Percentiles rank a stretch among this genome's conserved stretches.
These are phyloP conservation scores for Petrosia ficiformis DNA, from an alignment of 37 sponge, comb jelly and placozoan species.

Conservation along the genomic window DNA sequence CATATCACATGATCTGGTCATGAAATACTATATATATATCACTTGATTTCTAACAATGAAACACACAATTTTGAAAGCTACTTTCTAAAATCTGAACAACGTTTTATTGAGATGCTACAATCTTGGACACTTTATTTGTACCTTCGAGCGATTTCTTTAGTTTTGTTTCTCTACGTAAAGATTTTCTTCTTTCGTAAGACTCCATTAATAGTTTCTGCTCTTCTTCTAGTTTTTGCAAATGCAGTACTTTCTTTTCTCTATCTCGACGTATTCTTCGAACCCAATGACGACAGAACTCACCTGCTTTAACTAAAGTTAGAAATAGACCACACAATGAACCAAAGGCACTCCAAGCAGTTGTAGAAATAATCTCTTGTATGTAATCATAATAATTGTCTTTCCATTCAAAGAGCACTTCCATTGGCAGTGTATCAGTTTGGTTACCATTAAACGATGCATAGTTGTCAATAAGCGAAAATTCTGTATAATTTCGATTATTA, in stretches of 20 bases:
- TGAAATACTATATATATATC: too few species aligned
- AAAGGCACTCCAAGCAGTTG: constrained; percentile 33
- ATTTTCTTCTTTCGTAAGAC: constrained; percentile 10
- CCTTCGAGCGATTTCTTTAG: neutral
- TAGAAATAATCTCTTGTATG: constrained; percentile 34
- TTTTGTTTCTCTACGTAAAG: neutral
- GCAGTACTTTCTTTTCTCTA: constrained; percentile 26
- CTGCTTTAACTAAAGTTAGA: constrained; percentile 46
- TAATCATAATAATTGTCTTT: constrained; percentile 29
- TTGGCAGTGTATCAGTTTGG: neutral
- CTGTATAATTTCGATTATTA: neutral
- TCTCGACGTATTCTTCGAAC: constrained; percentile 31
- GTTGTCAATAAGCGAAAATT: constrained; percentile 16
- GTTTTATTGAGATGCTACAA: neutral
- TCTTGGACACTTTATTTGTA: too few species aligned
- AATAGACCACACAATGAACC: constrained; percentile 56
- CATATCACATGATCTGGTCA: too few species aligned
- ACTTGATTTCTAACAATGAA: too few species aligned
- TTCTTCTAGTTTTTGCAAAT: constrained; percentile 27
- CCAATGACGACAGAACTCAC: constrained; percentile 26
- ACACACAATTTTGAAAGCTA: too few species aligned
- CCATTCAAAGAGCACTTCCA: constrained; percentile 50
- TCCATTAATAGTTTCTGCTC: constrained; percentile 10
- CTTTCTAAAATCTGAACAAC: neutral
- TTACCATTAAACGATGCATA: constrained; percentile 21